Evolutionary conservation across 2,888 invertebrate genomes (phyloP), one percentile per base, ranked within the genome.

Genomic region (Leptothorax acervorum): DNA sequence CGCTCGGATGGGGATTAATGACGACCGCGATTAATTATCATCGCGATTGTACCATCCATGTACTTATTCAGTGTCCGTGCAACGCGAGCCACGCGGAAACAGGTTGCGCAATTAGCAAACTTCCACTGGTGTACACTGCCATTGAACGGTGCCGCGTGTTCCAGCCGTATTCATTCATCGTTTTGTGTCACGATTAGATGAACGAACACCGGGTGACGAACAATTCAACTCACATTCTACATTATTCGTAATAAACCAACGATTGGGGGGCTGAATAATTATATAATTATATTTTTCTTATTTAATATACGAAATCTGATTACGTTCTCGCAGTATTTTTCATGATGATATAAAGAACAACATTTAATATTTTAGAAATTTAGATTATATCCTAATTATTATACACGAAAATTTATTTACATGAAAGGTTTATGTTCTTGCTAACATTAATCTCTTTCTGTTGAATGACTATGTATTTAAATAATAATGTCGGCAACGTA

Each of bases 101-200:
- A 65, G 62, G 74, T 88, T 90, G 83, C 86, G 87, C 84, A 90
- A 90, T 90, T 88, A 87, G 82, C 86, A 62, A 87, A 90, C 86
- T 87, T 84, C 62, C 84, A 84, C 75, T 70, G 66, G 81, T 73
- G 62, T 73, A 63, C 71, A 55, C 55, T 85, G 66, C 83, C 85
- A 89, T 90, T 90, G 82, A 87, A 82, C 55, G 66, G 76, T 68
- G 42, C 51, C 62, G 70, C 81, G 68, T 63, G 23, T 53, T 31
- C 73, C n/a, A 74, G 15, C 18, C 35, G 53, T n/a, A 55, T 86
- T 88, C 86, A 86, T 90, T 89, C 89, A 88, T 88, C 55, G 78
- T 71, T 85, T 82, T 48, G 48, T 63, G 83, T 73, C 75, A 76
- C 28, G 51, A 48, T 55, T 55, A 35, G n/a, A 55, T 39, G 45